Percentiles rank a stretch among this genome's conserved stretches.
Evolutionary conservation across 2,888 invertebrate genomes (phyloP).

Genomic region (Thymelicus lineola): DNA sequence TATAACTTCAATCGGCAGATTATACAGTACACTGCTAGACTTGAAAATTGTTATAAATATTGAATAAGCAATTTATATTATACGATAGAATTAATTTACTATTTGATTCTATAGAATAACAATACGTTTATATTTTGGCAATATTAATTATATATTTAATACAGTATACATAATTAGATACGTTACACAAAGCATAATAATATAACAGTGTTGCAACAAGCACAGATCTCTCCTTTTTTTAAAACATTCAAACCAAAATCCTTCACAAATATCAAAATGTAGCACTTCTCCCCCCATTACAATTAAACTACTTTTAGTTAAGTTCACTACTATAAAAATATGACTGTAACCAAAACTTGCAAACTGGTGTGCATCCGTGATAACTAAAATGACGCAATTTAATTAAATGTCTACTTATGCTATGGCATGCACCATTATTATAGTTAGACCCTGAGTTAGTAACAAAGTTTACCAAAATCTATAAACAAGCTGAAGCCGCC

Average conservation of each 20-base stretch:
- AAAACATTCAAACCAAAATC: background rate
- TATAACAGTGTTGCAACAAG: no score
- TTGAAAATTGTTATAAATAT: no score
- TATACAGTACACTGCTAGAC: no score
- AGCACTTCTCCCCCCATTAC: slow-evolving; percentile 32
- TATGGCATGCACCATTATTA: slow-evolving; percentile 74
- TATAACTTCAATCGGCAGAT: no score
- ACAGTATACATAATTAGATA: no score
- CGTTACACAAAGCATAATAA: no score
- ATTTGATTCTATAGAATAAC: no score
- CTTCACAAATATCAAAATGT: background rate
- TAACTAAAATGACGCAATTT: slow-evolving; percentile 32
- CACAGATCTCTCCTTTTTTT: background rate
- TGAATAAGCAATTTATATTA: no score
- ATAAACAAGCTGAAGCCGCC: slow-evolving; percentile 43
- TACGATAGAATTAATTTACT: no score
- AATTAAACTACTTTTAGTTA: slow-evolving; percentile 33
- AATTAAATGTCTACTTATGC: slow-evolving; percentile 69
- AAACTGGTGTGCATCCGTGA: slow-evolving; percentile 34
- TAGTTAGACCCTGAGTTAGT: slow-evolving; percentile 71
- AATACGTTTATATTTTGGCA: no score
- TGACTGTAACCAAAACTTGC: slow-evolving; percentile 29
- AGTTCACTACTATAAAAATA: slow-evolving; percentile 23
- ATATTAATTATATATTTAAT: no score
- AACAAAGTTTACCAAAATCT: slow-evolving; percentile 48